Evolutionary conservation across 2,113 vertebrate species (phyloP).

Genomic region (Phaetusa simplex): DNA sequence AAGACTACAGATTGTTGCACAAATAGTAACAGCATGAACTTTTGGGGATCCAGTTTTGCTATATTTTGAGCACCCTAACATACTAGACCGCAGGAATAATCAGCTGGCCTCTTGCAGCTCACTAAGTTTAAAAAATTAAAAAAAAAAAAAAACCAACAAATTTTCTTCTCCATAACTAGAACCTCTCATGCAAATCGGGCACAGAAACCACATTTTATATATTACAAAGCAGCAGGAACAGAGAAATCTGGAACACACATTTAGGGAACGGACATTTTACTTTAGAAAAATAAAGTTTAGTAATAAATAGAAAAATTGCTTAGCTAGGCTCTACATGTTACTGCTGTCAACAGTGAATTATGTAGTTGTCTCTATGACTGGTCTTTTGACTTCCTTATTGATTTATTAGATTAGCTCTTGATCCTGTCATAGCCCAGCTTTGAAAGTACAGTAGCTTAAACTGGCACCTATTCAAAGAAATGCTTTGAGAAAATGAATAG

Average conservation of each 20-base stretch:
- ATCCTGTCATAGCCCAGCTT: constrained; percentile 40
- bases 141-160: not conserved
- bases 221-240: not conserved
- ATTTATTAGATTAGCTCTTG: constrained; percentile 52
- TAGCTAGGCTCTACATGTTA: not conserved
- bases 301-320: not conserved
- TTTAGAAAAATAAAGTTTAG: not conserved
- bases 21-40: not conserved
- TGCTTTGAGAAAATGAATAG: constrained; percentile 50
- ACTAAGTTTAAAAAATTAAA: not conserved
- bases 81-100: not conserved
- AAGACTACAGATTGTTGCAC: not conserved
- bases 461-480: constrained; percentile 48
- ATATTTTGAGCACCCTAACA: not conserved
- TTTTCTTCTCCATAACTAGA: not conserved
- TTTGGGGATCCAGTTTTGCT: not conserved
- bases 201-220: not conserved
- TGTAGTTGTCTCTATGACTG: not conserved
- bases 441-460: constrained; percentile 37
- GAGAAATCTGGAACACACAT: not conserved
- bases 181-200: not conserved
- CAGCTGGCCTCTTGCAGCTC: not conserved
- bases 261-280: not conserved
- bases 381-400: constrained; percentile 20
- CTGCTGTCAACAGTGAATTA: not conserved